Base-by-base conservation (phyloP, 2,113 vertebrate genomes). In the Pleuronectes platessa region DNA sequence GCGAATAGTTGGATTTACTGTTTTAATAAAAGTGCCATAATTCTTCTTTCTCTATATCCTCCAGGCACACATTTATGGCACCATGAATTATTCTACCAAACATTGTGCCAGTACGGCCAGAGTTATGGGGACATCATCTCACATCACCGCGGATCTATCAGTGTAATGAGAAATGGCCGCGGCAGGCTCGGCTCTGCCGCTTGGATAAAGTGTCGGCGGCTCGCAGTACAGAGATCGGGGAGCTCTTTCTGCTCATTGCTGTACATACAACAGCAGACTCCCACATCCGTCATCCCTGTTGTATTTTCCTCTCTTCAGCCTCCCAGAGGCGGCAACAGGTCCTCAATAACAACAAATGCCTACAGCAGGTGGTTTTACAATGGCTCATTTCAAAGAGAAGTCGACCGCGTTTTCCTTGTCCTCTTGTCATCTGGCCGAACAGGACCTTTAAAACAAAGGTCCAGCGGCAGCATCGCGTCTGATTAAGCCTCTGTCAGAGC, bases 11-110 rank as follows among this genome's bases (percentile, higher is more conserved):
- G 68, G 85, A 93, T 93, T 92, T 93, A 94, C 78, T 63, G 85
- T 88, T 92, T 90, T 90, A 86, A 94, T 92, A 93, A 92, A 92
- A 90, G 54, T 55, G 83, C 76, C 51, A 79, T 92, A 89, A 90
- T 84, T 89, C 83, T 78, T 83, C 47, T 66, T 74, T 63, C 53
- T 78, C 74, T 71, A 24, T 70, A 74, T 68, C 78, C 71, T 73
- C 40, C 68, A 77, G 74, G 53, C 76, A 78, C 77, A 72, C 88
- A 89, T 92, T 95, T 93, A 93, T 88, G 73, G 79, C 61, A 79
- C 26, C 61, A 74, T 92, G 83, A 92, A 90, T 93, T 88, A 92
- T 90, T 87, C 88, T 65, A 84, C 84, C 82, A 90, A 91, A 92
- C 76, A 85, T 88, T 85, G 83, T 82, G 74, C 55, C 84, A 79